These are phyloP conservation scores for Falco columbarius DNA, from an alignment of 2,797 vertebrate genomes.

Conservation along the genomic window DNA sequence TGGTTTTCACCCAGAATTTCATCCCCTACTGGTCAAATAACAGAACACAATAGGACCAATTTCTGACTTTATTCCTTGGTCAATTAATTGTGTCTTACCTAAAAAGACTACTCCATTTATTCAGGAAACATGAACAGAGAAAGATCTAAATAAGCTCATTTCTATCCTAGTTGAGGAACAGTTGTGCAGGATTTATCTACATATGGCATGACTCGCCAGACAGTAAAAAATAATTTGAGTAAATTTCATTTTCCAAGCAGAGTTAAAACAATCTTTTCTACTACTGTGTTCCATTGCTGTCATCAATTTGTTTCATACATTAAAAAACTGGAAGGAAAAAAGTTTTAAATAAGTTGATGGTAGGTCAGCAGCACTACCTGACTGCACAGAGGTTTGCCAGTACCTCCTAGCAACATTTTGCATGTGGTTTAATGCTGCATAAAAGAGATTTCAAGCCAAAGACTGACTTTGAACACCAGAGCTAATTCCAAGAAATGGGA, in stretches of 20 bases:
- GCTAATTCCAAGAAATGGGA: neutral
- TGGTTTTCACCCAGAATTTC: neutral
- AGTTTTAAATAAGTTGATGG: neutral
- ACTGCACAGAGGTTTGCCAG: accelerated
- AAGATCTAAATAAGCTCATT: neutral
- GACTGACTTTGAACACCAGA: neutral
- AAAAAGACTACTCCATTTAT: neutral
- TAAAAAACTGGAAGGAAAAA: neutral
- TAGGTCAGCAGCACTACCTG: neutral
- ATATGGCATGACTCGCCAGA: neutral
- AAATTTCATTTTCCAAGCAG: neutral
- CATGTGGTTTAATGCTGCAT: neutral
- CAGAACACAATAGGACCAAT: neutral
- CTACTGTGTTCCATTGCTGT: neutral
- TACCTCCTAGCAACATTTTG: neutral
- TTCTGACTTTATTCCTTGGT: neutral
- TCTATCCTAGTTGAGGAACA: neutral
- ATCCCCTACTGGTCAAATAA: neutral
- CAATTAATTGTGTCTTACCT: neutral
- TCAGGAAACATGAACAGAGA: neutral
- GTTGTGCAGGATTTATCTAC: neutral
- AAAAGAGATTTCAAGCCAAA: neutral
- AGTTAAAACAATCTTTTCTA: neutral
- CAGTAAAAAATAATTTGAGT: neutral
- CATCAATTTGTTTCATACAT: neutral